Evolutionary conservation across 2,113 vertebrate genomes (phyloP).

Genomic region (human): GRCh38 chr6:141704501-141705000

Average conservation of each 20-base stretch:
- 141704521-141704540: conserved; percentile 25
- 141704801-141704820: background rate
- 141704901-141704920: background rate
- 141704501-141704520: conserved; percentile 8
- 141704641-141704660: background rate
- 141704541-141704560: background rate
- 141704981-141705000: background rate
- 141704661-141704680: background rate
- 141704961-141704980: background rate
- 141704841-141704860: background rate
- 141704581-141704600: background rate
- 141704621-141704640: background rate
- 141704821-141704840: background rate
- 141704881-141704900: too few relatives aligned
- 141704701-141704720: background rate
- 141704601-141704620: background rate
- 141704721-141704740: background rate
- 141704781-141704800: background rate
- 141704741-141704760: background rate
- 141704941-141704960: background rate
- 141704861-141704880: background rate
- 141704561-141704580: background rate
- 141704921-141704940: background rate
- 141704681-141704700: background rate
- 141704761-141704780: background rate